Evolutionary conservation across 2,113 vertebrate species (phyloP).

Genomic region (Garra rufa): DNA sequence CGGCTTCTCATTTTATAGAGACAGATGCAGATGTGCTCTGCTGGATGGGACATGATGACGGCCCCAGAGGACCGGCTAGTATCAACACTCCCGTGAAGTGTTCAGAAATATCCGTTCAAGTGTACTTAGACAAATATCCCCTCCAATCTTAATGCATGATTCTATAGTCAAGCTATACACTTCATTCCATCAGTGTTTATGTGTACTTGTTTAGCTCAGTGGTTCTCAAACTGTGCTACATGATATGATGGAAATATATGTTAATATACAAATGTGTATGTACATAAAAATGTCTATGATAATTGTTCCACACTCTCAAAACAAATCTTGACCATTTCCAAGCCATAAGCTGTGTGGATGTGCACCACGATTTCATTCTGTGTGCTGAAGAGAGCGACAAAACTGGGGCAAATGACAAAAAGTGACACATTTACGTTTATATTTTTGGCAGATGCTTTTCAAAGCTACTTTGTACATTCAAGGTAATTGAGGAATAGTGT

Average conservation of each 20-base stretch:
- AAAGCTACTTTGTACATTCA: neutral
- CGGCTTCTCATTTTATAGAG: neutral
- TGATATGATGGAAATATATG: neutral
- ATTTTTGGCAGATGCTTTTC: neutral
- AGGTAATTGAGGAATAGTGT: neutral
- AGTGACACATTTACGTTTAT: neutral
- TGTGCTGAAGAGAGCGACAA: neutral
- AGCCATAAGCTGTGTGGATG: neutral
- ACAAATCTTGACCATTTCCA: neutral
- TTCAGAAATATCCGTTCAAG: neutral
- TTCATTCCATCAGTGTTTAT: neutral
- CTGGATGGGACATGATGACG: conserved; percentile 2
- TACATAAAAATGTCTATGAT: no score
- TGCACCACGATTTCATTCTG: neutral
- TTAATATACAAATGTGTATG: no score
- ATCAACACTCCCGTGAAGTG: neutral
- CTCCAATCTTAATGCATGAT: neutral
- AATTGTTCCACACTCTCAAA: no score
- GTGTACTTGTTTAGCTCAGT: neutral
- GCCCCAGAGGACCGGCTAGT: neutral
- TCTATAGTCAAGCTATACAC: neutral
- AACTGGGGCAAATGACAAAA: neutral
- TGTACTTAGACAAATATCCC: neutral
- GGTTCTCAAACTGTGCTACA: neutral
- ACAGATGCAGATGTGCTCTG: conserved; percentile 34